Conservation (phyloP, 2,797 vertebrate species). For the Argyrosomus regius region DNA sequence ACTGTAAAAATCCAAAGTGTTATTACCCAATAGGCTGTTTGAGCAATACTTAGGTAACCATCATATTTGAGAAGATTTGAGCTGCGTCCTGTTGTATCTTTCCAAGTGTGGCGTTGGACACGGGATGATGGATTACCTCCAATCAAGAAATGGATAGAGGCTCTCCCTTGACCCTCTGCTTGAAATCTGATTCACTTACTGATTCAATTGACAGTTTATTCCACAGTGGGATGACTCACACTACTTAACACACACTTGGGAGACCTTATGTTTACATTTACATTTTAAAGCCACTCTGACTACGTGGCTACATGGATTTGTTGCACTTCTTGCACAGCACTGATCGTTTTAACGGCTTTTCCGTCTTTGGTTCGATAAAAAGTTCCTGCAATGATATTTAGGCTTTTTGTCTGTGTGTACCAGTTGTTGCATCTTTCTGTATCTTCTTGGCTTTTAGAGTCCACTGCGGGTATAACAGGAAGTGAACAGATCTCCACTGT, state of each 20-base stretch:
- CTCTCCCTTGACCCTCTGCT: slow-evolving; percentile 30
- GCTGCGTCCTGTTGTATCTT: not conserved
- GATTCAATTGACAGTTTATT: slow-evolving; percentile 51
- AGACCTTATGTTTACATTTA: slow-evolving; percentile 22
- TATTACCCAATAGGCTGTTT: not conserved
- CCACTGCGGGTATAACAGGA: slow-evolving; percentile 12
- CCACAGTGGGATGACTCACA: slow-evolving; percentile 53
- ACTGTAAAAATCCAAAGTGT: not conserved
- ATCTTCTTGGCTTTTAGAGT: not conserved
- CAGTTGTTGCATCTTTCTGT: not conserved
- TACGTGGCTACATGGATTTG: slow-evolving; percentile 10
- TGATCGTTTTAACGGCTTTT: not conserved
- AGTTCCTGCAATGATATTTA: slow-evolving; percentile 2
- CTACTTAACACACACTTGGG: slow-evolving; percentile 26
- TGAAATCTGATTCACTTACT: slow-evolving; percentile 35
- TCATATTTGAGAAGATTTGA: slow-evolving; percentile 5
- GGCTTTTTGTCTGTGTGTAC: not conserved
- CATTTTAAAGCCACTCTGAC: slow-evolving; percentile 15
- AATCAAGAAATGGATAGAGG: not conserved
- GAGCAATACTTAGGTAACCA: not conserved
- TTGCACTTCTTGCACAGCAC: slow-evolving; percentile 1
- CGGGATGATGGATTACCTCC: too few species aligned
- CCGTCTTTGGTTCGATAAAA: not conserved
- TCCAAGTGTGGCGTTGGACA: slow-evolving; percentile 18
- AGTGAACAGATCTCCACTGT: slow-evolving; percentile 1